Base-by-base conservation (phyloP, 2,888 invertebrate genomes). In the Allolobophora icterica region DNA sequence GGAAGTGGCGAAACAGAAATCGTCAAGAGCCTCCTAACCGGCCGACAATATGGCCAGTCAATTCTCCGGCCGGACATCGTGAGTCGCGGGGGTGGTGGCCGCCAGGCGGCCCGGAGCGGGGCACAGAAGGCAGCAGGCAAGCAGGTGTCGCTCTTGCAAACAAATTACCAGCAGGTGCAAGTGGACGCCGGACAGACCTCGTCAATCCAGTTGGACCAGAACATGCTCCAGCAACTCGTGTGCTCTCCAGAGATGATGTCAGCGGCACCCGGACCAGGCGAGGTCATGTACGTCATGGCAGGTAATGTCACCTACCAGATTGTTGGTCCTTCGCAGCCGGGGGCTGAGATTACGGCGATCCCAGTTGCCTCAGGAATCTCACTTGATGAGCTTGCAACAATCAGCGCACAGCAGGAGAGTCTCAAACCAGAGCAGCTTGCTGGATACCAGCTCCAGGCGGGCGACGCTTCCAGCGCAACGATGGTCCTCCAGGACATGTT, bases 281-380 rank as follows among this genome's bases (percentile, higher is more conserved):
- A 91, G 38, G 90, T 84, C 33, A 91, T 90, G 89, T 91, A 91
- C 52, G 90, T 91, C 24, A 91, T 90, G 90, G 91, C 91, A 30
- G 90, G 90, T 30, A 83, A 52, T n/a, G 83, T 89, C 21, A 91
- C 91, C 17, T 91, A 91, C 71, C 91, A 91, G 87, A 89, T 91
- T n/a, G 84, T 89, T 40, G 91, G 91, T 42, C 90, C 91, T 33
- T 35, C 83, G 33, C 71, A 90, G 40, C 84, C 90, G 30, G 91
- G 91, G 21, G 91, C 87, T 30, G 91, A 90, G 87, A 58, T 91
- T 34, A 90, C 90, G 2, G 89, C 90, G 33, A 40, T 42, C 30
- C 89, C 91, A 6, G 87, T 91, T 24, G 40, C 71, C 24, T 45
- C 90, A 17, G 90, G 90, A n/a, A 91, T 91, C 89, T 89, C 91